phyloP scores from a whole-genome alignment of 2,113 vertebrate species.

The Marmota flaviventris region DNA sequence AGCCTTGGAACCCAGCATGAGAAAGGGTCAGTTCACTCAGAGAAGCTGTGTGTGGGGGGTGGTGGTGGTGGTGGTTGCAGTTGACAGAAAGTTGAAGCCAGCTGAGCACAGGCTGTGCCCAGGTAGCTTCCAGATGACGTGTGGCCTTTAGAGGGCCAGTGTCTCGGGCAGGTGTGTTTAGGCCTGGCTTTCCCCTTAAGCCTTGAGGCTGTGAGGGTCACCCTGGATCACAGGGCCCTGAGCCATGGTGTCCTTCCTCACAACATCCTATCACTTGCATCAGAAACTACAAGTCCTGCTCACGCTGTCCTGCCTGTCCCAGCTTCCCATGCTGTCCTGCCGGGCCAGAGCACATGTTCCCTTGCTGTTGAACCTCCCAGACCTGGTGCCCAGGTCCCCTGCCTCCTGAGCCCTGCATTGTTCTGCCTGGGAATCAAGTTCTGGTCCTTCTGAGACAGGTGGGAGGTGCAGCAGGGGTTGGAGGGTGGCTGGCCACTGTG shows the following conservation, averaged over 20 bases:
- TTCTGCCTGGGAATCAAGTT: background rate
- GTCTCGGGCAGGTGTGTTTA: fast-evolving
- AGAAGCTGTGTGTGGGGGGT: background rate
- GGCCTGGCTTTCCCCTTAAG: background rate
- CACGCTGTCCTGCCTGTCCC: background rate
- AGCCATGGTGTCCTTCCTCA: background rate
- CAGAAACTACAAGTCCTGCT: background rate
- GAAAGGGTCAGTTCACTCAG: background rate
- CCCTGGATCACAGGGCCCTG: background rate
- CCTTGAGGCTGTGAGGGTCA: background rate
- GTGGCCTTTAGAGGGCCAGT: fast-evolving
- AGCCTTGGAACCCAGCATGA: background rate
- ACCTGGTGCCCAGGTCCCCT: too few species aligned
- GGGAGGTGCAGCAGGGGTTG: background rate
- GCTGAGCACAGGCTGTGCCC: background rate
- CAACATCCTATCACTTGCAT: background rate
- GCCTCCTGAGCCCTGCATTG: fast-evolving
- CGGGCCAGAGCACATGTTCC: too few species aligned
- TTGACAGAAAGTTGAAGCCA: background rate
- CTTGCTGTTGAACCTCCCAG: too few species aligned
- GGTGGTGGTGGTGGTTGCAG: too few species aligned
- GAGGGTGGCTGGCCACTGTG: conserved; percentile 61
- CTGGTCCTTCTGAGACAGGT: background rate
- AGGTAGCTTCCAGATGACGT: background rate
- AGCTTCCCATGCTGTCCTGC: background rate